Conservation (phyloP, 2,888 invertebrate genomes). For the Trissolcus brochymenae region DNA sequence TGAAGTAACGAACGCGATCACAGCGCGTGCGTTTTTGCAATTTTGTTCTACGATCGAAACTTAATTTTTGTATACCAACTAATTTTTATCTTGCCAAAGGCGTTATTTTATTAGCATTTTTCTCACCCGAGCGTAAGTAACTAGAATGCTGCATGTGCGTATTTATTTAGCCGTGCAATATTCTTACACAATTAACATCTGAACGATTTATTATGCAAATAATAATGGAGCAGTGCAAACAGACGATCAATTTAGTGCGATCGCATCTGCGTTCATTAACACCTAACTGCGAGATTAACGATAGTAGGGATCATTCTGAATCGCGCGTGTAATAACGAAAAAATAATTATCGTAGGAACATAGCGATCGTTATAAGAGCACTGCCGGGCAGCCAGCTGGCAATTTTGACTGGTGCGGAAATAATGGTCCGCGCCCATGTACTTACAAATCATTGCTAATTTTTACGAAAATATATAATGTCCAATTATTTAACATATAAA, state of each 20-base stretch:
- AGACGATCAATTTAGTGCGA: constrained; percentile 30
- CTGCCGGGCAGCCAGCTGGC: constrained; percentile 7
- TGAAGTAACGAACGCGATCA: constrained; percentile 7
- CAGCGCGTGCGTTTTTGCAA: constrained; percentile 22
- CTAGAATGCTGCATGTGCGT: neutral
- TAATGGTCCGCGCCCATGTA: constrained; percentile 12
- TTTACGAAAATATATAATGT: constrained; percentile 12
- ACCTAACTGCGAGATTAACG: constrained; percentile 32
- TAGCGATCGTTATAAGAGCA: constrained; percentile 10
- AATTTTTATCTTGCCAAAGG: constrained; percentile 5
- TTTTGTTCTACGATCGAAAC: constrained; percentile 9
- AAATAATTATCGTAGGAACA: constrained; percentile 15
- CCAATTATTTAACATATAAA: constrained; percentile 27
- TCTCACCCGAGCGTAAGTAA: constrained; percentile 9
- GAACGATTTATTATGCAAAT: constrained; percentile 35
- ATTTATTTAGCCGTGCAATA: constrained; percentile 10
- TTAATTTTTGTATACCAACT: neutral
- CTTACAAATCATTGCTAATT: constrained; percentile 21
- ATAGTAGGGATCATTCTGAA: constrained; percentile 11
- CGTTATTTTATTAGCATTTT: constrained; percentile 37
- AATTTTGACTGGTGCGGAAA: constrained; percentile 18
- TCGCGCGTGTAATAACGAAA: constrained; percentile 20
- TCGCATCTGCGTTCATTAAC: constrained; percentile 47
- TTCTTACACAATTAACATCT: constrained; percentile 21
- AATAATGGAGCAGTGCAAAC: constrained; percentile 24